These are phyloP conservation scores for human DNA, from an alignment of 2,113 vertebrate species.

Conservation along the genomic window GRCh38 chr19:56269001-56269500, in stretches of 20 bases:
- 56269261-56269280: neutral
- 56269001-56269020: neutral
- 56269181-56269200: neutral
- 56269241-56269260: neutral
- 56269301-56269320: neutral
- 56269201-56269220: neutral
- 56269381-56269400: neutral
- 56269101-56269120: neutral
- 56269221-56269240: neutral
- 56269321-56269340: neutral
- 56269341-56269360: neutral
- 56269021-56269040: neutral
- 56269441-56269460: neutral
- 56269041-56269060: no score
- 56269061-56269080: neutral
- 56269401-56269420: neutral
- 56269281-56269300: neutral
- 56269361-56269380: neutral
- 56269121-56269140: neutral
- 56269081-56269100: neutral
- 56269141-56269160: neutral
- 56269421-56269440: neutral
- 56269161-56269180: neutral
- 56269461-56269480: neutral
- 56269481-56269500: neutral